Evolutionary conservation across 1,140 invertebrate species (phyloP), one percentile per base, ranked within the genome.

Genomic region (Drosophila sp.): DNA sequence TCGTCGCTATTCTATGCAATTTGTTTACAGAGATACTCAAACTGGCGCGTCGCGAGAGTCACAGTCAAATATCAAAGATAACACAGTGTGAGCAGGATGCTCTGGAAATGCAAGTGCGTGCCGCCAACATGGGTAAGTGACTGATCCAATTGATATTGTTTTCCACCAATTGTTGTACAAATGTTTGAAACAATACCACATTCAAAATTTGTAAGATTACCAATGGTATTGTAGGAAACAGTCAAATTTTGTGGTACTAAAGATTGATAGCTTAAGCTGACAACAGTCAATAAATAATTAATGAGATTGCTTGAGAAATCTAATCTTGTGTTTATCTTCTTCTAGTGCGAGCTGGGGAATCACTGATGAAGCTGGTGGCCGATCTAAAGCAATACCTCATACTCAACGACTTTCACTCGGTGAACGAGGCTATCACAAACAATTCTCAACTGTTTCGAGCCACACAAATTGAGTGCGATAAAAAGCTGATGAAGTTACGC

Each of bases 351-450:
- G 98, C 98, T 71, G 97, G 97, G 1, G 98, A 99, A 93, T 98
- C 97, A 0, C 91, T 99, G 9, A 98, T 99, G 96, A 99, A 99
- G 92, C 93, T 99, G 4, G 97, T 99, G 4, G 97, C 97, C 0
- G 98, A 99, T 91, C 97, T 99, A 11, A 99, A 99, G 90, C 98
- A 99, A 82, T 99, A 98, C 91, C 93, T 99, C 14, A 99, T 99
- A 73, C 93, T 99, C 8, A 99, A 99, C 92, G 98, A 99, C 92
- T 99, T 99, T 90, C 97, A 97, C 29, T 98, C 97, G 0, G 97
- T 99, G 0, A 99, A 99, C 92, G 98, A 99, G 91, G 97, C 97
- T 0, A 99, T 99, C 67, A 95, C 96, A 8, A 95, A 97, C 80
- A 98, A 98, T 80, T 97, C 97, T 3, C 97, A 97, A 91, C 87